Evolutionary conservation across 2,113 vertebrate species (phyloP).

Genomic region (Ahaetulla prasina): DNA sequence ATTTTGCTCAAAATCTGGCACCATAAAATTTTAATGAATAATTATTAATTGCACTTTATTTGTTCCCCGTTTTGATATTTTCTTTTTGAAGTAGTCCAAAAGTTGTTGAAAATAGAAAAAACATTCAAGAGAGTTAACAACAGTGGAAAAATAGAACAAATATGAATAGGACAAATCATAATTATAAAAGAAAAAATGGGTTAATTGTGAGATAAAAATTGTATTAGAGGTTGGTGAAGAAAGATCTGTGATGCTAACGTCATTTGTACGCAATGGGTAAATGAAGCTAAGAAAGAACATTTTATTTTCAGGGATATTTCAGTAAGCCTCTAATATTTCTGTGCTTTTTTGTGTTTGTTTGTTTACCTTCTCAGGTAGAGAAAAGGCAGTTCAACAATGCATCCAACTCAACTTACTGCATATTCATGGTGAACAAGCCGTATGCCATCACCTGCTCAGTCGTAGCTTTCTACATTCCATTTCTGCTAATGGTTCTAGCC

Average conservation of each 20-base stretch:
- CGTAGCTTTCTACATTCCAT: conserved; percentile 98
- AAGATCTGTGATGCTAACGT: neutral
- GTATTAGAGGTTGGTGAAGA: neutral
- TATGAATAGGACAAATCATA: neutral
- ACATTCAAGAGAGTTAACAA: neutral
- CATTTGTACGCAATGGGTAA: neutral
- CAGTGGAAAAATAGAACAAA: neutral
- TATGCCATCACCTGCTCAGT: conserved; percentile 96
- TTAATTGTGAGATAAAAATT: rapidly evolving
- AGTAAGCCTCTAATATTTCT: neutral
- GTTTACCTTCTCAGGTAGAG: conserved; percentile 77
- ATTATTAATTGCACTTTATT: neutral
- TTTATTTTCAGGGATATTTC: neutral
- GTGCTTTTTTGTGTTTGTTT: conserved; percentile 6
- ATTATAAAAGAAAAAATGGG: neutral
- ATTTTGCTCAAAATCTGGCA: too few relatives aligned
- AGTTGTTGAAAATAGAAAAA: neutral
- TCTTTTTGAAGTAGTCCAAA: neutral
- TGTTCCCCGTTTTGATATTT: neutral
- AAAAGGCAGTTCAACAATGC: conserved; percentile 77
- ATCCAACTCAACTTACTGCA: conserved; percentile 88
- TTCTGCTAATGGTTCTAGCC: conserved; percentile 94
- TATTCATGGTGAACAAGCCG: conserved; percentile 99
- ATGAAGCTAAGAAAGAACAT: neutral
- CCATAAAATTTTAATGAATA: neutral